Evolutionary conservation across 2,888 invertebrate species (phyloP), one percentile per base, ranked within the genome.

Genomic region (Ornithoptera priamus): DNA sequence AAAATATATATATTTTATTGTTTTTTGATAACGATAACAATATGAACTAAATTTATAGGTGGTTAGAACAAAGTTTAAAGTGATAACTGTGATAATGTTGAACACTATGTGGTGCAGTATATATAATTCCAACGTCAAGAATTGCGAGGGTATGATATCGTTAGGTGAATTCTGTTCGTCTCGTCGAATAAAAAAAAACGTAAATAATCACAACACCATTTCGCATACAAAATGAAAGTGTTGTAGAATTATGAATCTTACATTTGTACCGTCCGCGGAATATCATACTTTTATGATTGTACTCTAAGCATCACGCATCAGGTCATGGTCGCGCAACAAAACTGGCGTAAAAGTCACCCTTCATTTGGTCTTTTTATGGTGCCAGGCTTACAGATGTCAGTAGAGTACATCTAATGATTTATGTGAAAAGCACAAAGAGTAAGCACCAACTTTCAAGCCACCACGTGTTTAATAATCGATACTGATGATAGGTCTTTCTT

Each of bases 211-310:
- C 50, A 2, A 18, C 15, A 17, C 18, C 50, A 50, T 50, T 50
- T 50, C 17, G 50, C 12, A 15, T 18, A 18, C 12, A 46, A 7
- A 46, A 3, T 5, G 5, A 50, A 50, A 17, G 50, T 50, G 50
- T 17, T 18, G 3, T 1, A 17, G 18, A 50, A 50, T 50, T 15
- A 50, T 50, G 50, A 50, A 18, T 17, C 17, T 50, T 17, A 50
- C 18, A 50, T 50, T 50, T 50, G 0, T 18, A 50, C 18, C 50
- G 50, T 17, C 50, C 18, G 50, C 15, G 1, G 57, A 57, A 20
- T 24, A 20, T 57, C 6, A 57, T 50, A 62, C 46, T 46, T 62
- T 62, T 62, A 50, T 22, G 46, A 62, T 62, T 62, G 57, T 20
- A 22, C 57, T 20, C 57, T 57, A 57, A 57, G n/a, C 6, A 57